These are phyloP conservation scores for Mallateleia sp. DNA, from an alignment of 2,888 invertebrate genomes.

Conservation along the genomic window DNA sequence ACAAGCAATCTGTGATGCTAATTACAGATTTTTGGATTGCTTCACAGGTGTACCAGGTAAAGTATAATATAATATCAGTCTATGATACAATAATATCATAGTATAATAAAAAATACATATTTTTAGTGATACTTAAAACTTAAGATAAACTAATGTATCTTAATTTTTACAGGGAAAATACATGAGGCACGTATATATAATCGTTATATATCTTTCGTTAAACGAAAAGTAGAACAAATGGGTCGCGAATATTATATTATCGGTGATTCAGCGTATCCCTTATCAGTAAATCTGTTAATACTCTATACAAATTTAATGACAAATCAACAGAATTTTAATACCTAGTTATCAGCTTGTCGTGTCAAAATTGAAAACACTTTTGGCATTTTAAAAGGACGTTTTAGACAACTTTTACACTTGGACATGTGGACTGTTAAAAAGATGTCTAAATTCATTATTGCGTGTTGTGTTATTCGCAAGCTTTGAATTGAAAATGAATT, in stretches of 20 bases:
- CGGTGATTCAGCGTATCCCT: not conserved
- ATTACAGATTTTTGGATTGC: conserved; percentile 5
- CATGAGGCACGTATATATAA: conserved; percentile 29
- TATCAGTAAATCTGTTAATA: too few relatives aligned
- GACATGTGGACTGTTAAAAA: conserved; percentile 16
- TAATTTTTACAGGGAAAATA: too few relatives aligned
- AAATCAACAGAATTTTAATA: too few relatives aligned
- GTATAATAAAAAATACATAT: too few relatives aligned
- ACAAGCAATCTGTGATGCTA: conserved; percentile 23
- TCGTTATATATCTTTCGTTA: conserved; percentile 11
- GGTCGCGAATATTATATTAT: conserved; percentile 11
- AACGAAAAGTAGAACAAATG: conserved; percentile 4
- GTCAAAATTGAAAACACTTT: too few relatives aligned
- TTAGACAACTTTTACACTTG: conserved; percentile 15
- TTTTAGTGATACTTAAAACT: too few relatives aligned
- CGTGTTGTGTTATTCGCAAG: conserved; percentile 31
- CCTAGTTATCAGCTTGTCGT: too few relatives aligned
- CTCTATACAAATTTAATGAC: too few relatives aligned
- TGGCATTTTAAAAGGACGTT: conserved; percentile 15
- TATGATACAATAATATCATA: too few relatives aligned
- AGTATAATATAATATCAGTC: too few relatives aligned
- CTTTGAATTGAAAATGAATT: conserved; percentile 13
- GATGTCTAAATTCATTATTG: conserved; percentile 31
- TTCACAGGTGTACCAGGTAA: not conserved
- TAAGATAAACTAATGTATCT: too few relatives aligned